These are phyloP conservation scores for Bradypodion ventrale DNA, from an alignment of 2,797 vertebrate genomes.

Conservation along the genomic window DNA sequence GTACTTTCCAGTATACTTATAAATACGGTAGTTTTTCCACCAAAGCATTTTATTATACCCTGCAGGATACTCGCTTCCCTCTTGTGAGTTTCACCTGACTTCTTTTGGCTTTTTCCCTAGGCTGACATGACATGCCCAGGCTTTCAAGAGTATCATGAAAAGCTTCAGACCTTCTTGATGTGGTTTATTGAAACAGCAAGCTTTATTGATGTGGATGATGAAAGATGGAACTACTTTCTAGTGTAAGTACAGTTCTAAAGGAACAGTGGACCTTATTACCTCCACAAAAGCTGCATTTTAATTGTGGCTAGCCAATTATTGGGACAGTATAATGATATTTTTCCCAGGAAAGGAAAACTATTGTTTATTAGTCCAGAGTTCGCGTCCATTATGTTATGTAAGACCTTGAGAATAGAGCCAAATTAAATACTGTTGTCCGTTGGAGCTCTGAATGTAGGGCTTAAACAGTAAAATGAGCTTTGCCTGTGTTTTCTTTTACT, in stretches of 20 bases:
- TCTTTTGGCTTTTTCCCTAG: conserved; percentile 82
- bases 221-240: conserved; percentile 99
- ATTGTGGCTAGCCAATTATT: conserved; percentile 93
- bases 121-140: conserved; percentile 90
- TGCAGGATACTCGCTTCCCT: conserved; percentile 56
- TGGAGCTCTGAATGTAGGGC: conserved; percentile 95
- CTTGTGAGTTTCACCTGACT: conserved; percentile 80
- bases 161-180: conserved; percentile 98
- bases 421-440: conserved; percentile 99
- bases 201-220: conserved; percentile 97
- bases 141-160: conserved; percentile 96
- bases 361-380: conserved; percentile 97
- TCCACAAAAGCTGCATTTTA: conserved; percentile 90
- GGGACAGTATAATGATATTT: conserved; percentile 98
- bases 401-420: conserved; percentile 91
- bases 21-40: conserved; percentile 62
- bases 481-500: conserved; percentile 99
- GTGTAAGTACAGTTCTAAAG: conserved; percentile 96
- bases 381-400: conserved; percentile 85
- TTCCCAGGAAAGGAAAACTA: conserved; percentile 88
- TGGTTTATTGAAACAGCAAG: conserved; percentile 99
- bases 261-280: conserved; percentile 87
- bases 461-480: conserved; percentile 99
- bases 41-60: conserved; percentile 60
- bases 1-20: conserved; percentile 36